These are phyloP conservation scores for Trissolcus japonicus DNA, from an alignment of 2,888 invertebrate genomes.

Conservation along the genomic window DNA sequence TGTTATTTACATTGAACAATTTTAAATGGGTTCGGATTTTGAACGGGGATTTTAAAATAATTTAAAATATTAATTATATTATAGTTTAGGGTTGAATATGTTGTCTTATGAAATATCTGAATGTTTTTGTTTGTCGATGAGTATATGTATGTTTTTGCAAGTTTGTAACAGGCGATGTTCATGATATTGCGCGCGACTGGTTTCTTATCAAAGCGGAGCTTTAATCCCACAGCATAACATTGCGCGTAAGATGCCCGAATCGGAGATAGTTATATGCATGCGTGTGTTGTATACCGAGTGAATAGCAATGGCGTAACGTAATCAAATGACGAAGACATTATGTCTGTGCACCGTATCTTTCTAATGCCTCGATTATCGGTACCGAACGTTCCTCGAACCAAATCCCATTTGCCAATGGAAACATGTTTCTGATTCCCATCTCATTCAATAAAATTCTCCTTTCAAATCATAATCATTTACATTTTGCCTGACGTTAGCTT, in stretches of 20 bases:
- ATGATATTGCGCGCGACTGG: slow-evolving; percentile 30
- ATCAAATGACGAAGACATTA: slow-evolving; percentile 54
- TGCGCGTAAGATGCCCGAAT: slow-evolving; percentile 33
- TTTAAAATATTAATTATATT: no score
- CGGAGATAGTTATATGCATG: slow-evolving; percentile 27
- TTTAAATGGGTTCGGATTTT: no score
- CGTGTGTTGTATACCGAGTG: slow-evolving; percentile 16
- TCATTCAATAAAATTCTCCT: no score
- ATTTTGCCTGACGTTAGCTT: no score
- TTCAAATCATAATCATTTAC: no score
- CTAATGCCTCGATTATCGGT: slow-evolving; percentile 3
- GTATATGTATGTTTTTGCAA: slow-evolving; percentile 4
- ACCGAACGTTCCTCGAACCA: background rate
- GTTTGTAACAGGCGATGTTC: slow-evolving; percentile 17
- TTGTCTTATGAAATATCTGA: no score
- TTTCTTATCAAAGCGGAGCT: slow-evolving; percentile 35
- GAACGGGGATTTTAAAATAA: no score
- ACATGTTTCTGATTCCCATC: no score
- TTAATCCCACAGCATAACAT: slow-evolving; percentile 33
- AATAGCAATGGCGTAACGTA: slow-evolving; percentile 32
- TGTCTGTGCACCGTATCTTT: slow-evolving; percentile 17
- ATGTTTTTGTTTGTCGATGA: no score
- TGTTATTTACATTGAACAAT: no score
- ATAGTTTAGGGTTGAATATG: no score
- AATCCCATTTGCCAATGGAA: no score